Evolutionary conservation across 1,140 invertebrate species (phyloP), one percentile per base, ranked within the genome.

Genomic region (Macrotrachela quadricornifera): DNA sequence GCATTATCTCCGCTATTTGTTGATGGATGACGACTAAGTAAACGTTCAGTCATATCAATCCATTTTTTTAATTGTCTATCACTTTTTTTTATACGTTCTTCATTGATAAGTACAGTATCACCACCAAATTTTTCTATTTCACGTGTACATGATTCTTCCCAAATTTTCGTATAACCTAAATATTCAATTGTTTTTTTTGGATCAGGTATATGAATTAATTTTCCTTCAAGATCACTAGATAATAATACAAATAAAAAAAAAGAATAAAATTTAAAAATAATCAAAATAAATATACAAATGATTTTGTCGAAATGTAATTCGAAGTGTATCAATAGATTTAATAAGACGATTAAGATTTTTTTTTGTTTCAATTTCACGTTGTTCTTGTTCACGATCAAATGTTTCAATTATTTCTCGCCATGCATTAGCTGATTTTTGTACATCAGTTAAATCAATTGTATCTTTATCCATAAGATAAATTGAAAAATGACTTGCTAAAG

Each of bases 401-500:
- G 61, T 61, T 46, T 68, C 21, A 30, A 30, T 30, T 30, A 30
- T 30, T 30, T 30, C 21, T 4, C 21, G 21, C 66, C 66, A 70
- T 13, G 46, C 59, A 46, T 70, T 64, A n/a, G 67, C 59, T 49
- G 60, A 56, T 14, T 56, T 58, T 59, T 67, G 62, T 14, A 68
- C 59, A 39, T 59, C 58, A 1, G 64, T 66, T 11, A 68, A 57
- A 4, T 50, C 55, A 21, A 64, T 62, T 1, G 66, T 68, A 58
- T 70, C 68, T 39, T 61, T 60, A 50, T 69, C 67, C 57, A 63
- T 66, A 10, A 69, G 59, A 14, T 68, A 58, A 48, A 70, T 62
- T 12, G 66, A 64, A 56, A 68, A 70, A 56, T 70, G 68, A 40
- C 63, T 62, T 16, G 64, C 64, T 13, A 69, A 56, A 57, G 68